Percentiles rank a stretch among this genome's conserved stretches.
These are phyloP conservation scores for Hyposmocoma kahamanoa DNA, from an alignment of 1,140 invertebrate species.

Conservation along the genomic window DNA sequence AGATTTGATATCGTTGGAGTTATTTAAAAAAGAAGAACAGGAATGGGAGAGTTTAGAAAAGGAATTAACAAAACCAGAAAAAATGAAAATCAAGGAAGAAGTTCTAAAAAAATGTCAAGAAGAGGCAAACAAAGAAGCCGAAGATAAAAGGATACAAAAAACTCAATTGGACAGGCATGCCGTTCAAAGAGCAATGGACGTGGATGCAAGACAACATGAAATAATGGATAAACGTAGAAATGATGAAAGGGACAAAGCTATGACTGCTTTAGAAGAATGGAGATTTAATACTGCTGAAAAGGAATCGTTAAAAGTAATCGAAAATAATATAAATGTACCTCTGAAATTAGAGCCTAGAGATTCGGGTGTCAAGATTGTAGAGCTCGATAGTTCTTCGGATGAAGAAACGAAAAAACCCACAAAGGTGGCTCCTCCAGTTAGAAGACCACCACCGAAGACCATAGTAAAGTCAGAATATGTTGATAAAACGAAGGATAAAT, in stretches of 20 bases:
- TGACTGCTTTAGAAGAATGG: slow-evolving; percentile 81
- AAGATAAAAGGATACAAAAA: slow-evolving; percentile 67
- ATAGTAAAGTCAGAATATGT: slow-evolving; percentile 51
- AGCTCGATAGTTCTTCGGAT: not conserved
- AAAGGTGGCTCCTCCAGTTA: too few relatives aligned
- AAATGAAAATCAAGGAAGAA: slow-evolving; percentile 67
- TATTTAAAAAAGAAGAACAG: slow-evolving; percentile 72
- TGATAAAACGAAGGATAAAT: slow-evolving; percentile 53
- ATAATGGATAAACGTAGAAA: slow-evolving; percentile 76
- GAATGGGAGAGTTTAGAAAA: slow-evolving; percentile 76
- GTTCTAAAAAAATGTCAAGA: slow-evolving; percentile 74
- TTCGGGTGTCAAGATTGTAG: not conserved
- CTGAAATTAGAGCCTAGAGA: not conserved
- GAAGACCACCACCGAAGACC: slow-evolving; percentile 22
- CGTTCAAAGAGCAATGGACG: slow-evolving; percentile 76
- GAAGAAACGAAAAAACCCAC: slow-evolving; percentile 11
- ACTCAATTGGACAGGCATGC: slow-evolving; percentile 70
- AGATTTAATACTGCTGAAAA: slow-evolving; percentile 33
- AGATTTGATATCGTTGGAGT: slow-evolving; percentile 75
- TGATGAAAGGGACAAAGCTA: slow-evolving; percentile 75
- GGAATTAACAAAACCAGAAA: slow-evolving; percentile 70
- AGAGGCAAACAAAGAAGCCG: slow-evolving; percentile 68
- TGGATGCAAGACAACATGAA: slow-evolving; percentile 71
- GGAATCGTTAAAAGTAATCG: not conserved
- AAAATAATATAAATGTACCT: not conserved